Base-by-base conservation (phyloP, 2,888 invertebrate genomes). In the Abrostola triplasia region DNA sequence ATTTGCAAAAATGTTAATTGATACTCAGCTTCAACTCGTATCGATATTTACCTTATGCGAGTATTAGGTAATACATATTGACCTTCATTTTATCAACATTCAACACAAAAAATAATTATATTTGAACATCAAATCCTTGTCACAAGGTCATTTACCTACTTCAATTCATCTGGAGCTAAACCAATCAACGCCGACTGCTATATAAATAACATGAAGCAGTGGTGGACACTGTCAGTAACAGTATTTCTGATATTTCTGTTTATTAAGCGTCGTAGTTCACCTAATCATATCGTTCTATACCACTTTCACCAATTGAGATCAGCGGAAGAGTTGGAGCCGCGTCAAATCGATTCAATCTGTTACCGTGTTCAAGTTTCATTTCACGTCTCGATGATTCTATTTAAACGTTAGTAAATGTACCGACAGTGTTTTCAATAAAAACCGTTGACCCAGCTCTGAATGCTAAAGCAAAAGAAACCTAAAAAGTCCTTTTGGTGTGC, bases 381-480 rank as follows among this genome's bases (percentile, higher is more conserved):
- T 88, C 84, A 84, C 84, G 84, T 78, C 76, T 82, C 82, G 76
- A 72, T 77, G 80, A 68, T 76, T 84, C 71, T 73, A 53, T 73
- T 73, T 63, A 71, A 70, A 67, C 63, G 58, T 59, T 56, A 76
- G 66, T 69, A 62, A 71, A 64, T 68, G 64, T 78, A 63, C 51
- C 70, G 65, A 63, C 64, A 65, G 63, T 69, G 60, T 63, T 72
- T 79, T 77, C 40, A 64, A 71, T 67, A 58, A 59, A 70, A 77
- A 74, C 62, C 61, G 63, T 60, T 69, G 60, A 54, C 50, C 67
- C 50, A 40, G n/a, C 51, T 52, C 52, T 65, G 41, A 64, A 50
- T 41, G 48, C 59, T 60, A 36, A 42, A 55, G 58, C 40, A 47
- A 42, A 68, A 69, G 52, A 59, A 60, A 54, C 51, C 49, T 54